Evolutionary conservation across 2,113 vertebrate genomes (phyloP).

Genomic region (Eulemur macaco): DNA sequence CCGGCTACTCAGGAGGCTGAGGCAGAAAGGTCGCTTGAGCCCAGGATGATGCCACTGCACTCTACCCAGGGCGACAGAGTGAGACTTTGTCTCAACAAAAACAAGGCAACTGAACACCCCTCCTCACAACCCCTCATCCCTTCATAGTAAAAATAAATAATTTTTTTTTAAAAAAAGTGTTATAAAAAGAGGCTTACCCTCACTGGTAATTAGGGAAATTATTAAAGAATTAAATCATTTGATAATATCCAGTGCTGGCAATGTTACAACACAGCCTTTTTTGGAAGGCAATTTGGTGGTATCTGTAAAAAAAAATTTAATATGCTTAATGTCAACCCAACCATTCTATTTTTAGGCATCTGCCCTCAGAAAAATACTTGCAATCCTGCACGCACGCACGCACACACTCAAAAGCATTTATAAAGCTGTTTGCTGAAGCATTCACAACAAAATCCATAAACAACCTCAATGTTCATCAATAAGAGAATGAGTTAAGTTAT

Average conservation of each 20-base stretch:
- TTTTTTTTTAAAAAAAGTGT: background rate
- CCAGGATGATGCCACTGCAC: too few relatives aligned
- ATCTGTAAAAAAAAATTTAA: constrained; percentile 42
- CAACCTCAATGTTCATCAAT: background rate
- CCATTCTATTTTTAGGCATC: constrained; percentile 66
- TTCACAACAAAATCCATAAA: background rate
- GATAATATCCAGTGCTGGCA: constrained; percentile 49
- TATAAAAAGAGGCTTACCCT: constrained; percentile 14
- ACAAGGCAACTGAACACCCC: too few relatives aligned
- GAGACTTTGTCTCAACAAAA: too few relatives aligned
- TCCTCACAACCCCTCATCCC: too few relatives aligned
- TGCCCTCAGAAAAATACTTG: constrained; percentile 62
- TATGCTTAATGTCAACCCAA: constrained; percentile 44
- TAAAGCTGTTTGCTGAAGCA: constrained; percentile 19
- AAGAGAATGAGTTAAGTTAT: background rate
- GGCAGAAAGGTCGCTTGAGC: too few relatives aligned
- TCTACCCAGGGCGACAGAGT: too few relatives aligned
- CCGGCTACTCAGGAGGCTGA: too few relatives aligned
- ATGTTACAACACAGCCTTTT: constrained; percentile 58
- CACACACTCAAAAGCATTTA: constrained; percentile 14
- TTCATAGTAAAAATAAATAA: too few relatives aligned
- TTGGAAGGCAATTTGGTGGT: constrained; percentile 47
- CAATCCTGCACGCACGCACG: background rate
- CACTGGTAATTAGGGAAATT: background rate
- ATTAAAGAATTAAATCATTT: constrained; percentile 63